Conservation (phyloP, 2,888 invertebrate genomes). For the Brassicogethes aeneus region DNA sequence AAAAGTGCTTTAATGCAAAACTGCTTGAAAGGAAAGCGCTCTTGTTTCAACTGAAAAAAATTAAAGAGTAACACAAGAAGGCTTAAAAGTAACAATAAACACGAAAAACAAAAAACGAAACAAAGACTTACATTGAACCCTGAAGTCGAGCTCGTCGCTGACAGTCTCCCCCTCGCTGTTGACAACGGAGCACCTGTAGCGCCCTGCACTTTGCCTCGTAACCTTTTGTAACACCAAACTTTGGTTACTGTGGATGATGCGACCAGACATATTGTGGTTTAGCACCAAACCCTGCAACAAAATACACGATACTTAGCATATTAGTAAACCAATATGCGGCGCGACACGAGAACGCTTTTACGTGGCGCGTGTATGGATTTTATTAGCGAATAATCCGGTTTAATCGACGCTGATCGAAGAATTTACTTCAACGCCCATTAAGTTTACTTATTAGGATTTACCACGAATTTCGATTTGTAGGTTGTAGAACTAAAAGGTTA, state of each 20-base stretch:
- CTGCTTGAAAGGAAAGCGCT: too few species aligned
- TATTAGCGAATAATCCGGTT: background rate
- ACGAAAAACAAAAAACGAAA: background rate
- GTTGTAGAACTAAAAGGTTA: too few species aligned
- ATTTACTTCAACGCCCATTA: too few species aligned
- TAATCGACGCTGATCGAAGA: too few species aligned
- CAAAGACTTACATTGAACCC: conserved; percentile 75
- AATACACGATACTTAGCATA: conserved; percentile 12
- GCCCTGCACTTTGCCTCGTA: conserved; percentile 75
- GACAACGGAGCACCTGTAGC: conserved; percentile 80
- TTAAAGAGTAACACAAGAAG: too few species aligned
- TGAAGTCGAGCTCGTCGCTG: conserved; percentile 75
- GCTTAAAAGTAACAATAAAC: too few species aligned
- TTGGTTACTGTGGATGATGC: conserved; percentile 86
- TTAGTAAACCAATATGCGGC: conserved; percentile 7
- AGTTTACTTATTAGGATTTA: too few species aligned
- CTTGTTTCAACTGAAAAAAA: too few species aligned
- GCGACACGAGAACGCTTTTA: conserved; percentile 24
- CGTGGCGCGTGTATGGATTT: conserved; percentile 1
- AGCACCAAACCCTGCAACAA: conserved; percentile 63
- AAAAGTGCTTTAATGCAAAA: too few species aligned
- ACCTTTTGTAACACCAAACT: conserved; percentile 86
- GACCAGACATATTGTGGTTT: conserved; percentile 78
- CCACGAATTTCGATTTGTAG: too few species aligned
- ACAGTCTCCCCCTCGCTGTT: conserved; percentile 83